A percentile compares a stretch with the other conserved stretches of the same genome.
phyloP scores from a whole-genome alignment of 2,888 invertebrate genomes.

The Lymantria monacha region DNA sequence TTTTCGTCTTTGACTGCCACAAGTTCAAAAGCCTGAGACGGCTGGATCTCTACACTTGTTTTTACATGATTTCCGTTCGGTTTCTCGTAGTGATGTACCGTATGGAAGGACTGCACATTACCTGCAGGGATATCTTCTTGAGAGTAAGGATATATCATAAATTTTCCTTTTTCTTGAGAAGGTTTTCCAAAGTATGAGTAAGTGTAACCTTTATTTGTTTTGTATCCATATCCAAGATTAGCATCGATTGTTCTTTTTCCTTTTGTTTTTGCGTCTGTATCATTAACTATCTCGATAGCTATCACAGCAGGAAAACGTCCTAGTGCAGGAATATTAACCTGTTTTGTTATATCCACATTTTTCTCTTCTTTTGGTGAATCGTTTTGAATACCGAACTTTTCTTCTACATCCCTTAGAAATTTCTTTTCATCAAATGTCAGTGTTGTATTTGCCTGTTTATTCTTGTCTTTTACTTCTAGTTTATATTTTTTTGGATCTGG shows the following conservation, averaged over 20 bases:
- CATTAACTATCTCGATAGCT: constrained; percentile 84
- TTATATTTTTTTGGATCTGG: constrained; percentile 76
- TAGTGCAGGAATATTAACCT: constrained; percentile 19
- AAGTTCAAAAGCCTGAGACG: constrained; percentile 80
- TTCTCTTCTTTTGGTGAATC: constrained; percentile 41
- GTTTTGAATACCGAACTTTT: constrained; percentile 69
- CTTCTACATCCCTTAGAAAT: constrained; percentile 74
- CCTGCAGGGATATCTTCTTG: constrained; percentile 83
- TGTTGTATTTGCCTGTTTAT: constrained; percentile 48
- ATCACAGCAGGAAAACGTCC: constrained; percentile 78
- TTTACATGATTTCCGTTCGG: constrained; percentile 38
- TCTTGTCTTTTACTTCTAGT: constrained; percentile 48
- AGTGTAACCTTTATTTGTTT: constrained; percentile 76
- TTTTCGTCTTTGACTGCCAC: constrained; percentile 63
- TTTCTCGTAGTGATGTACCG: constrained; percentile 30
- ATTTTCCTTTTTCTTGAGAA: constrained; percentile 75
- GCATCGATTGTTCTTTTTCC: constrained; percentile 88
- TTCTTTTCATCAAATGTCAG: constrained; percentile 69
- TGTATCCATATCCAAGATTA: constrained; percentile 86
- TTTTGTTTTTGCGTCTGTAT: constrained; percentile 76
- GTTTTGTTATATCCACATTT: constrained; percentile 29
- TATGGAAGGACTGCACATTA: constrained; percentile 24
- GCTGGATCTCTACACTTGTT: constrained; percentile 79
- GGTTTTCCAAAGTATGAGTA: constrained; percentile 76
- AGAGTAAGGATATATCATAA: constrained; percentile 87